Evolutionary conservation across 2,888 invertebrate species (phyloP), one percentile per base, ranked within the genome.

Genomic region (Pollenia angustigena): DNA sequence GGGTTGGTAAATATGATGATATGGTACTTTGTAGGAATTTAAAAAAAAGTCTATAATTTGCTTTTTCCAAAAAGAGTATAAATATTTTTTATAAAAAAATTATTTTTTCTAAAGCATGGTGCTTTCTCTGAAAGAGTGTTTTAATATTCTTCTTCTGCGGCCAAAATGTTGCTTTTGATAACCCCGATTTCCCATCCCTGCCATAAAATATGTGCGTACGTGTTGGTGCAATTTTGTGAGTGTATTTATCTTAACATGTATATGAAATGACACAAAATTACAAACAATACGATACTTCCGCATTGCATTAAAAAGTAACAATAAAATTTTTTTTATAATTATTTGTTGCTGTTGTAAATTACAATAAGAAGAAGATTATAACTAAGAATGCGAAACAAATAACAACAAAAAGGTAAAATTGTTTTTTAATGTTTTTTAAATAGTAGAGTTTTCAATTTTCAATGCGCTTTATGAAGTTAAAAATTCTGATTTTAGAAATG

Each of bases 301-400:
- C 87, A 84, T 81, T 84, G 81, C 81, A 81, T 81, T 78, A 81
- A 78, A 81, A 87, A 76, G 23, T 80, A 81, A 85, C 78, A 81
- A 79, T 40, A 82, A 50, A 18, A 52, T 18, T 50, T 16, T 9
- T 23, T 18, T 66, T 78, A 4, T 54, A 1, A 8, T 18, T 44
- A 16, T 64, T 32, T 48, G 16, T 52, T 52, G 40, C 48, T n/a
- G 40, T 46, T 68, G 40, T 68, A 48, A 74, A 78, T 58, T 52
- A 72, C 48, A 76, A 56, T 14, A 58, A 66, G 32, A 72, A 78
- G 64, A 78, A 56, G 16, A 44, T 50, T 58, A 69, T 14, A 75
- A 40, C 10, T 46, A 42, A 54, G 40, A 48, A n/a, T 42, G 42
- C 44, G 42, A 44, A 58, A 12, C 40, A 69, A 68, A 69, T 14